These are phyloP conservation scores for Phrixothrix hirtus DNA, from an alignment of 2,888 invertebrate genomes.

Conservation along the genomic window DNA sequence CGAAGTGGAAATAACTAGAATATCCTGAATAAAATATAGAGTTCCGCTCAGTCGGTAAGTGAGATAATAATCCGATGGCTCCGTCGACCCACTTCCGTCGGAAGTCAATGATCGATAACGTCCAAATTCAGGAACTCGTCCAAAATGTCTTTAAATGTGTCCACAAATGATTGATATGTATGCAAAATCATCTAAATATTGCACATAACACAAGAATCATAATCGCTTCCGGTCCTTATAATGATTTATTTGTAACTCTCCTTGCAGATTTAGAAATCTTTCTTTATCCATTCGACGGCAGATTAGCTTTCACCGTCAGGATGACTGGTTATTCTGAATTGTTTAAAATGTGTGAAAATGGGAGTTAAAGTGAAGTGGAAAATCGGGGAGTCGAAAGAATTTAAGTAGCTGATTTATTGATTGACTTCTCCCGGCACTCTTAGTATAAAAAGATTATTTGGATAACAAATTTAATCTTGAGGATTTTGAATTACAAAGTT, in stretches of 20 bases:
- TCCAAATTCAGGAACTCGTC: conserved; percentile 21
- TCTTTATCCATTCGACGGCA: conserved; percentile 4
- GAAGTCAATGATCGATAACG: conserved; percentile 33
- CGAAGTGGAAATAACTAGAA: conserved; percentile 49
- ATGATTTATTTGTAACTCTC: conserved; percentile 18
- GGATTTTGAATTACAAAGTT: conserved; percentile 37
- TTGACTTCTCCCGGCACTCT: conserved; percentile 38
- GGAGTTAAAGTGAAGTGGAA: conserved; percentile 41
- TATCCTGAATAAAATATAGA: conserved; percentile 52
- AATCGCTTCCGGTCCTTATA: conserved; percentile 8
- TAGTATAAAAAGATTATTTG: conserved; percentile 39
- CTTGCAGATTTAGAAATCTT: conserved; percentile 3
- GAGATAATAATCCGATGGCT: conserved; percentile 49
- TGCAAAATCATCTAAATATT: conserved; percentile 12
- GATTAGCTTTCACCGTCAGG: background rate
- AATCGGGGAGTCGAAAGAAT: conserved; percentile 39
- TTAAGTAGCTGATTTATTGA: conserved; percentile 45
- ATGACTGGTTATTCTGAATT: conserved; percentile 16
- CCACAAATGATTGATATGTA: conserved; percentile 25
- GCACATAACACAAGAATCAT: conserved; percentile 11
- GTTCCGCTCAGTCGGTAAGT: conserved; percentile 47
- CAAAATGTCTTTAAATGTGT: conserved; percentile 19
- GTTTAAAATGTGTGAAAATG: conserved; percentile 42
- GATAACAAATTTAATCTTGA: conserved; percentile 41
- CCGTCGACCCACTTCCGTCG: conserved; percentile 43